Base-by-base conservation (phyloP, 2,888 invertebrate species). In the Tiliacea aurago region DNA sequence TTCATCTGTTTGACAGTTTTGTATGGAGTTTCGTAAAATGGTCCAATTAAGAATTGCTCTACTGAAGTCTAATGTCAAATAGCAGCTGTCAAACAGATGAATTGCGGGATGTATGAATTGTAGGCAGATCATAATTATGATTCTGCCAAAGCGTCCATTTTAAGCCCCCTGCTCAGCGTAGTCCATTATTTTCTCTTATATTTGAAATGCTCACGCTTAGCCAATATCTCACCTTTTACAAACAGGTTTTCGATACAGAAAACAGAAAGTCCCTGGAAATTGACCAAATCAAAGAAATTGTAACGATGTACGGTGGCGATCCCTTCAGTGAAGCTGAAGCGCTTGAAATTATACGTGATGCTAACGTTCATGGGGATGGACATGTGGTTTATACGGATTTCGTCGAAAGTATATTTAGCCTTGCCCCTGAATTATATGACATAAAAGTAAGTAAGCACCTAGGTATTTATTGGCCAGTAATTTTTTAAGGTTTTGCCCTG, bases 201-300 rank as follows among this genome's bases (percentile, higher is more conserved):
- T 65, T 37, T n/a, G 9, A 43, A 67, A 53, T 33, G 20, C 3
- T 41, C 1, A 9, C 18, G 4, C 6, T 49, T 43, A 23, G 28
- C n/a, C 11, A 28, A n/a, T 45, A 10, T 47, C 37, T 51, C 18
- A 28, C 10, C 10, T 62, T 55, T 63, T 49, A 1, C 11, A 11
- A 56, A 55, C 51, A 96, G 96, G 89, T 95, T 7, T 96, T 96
- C 76, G 96, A 96, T 87, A 94, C 94, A 43, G 96, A 96, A 87
- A 90, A 93, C 7, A 89, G 94, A 68, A 76, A 89, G 53, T 94
- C 91, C 84, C 78, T 96, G 43, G 95, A 94, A 69, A 78, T 93
- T 20, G 93, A 95, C 70, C 91, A 95, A 83, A 79, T 96, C 4
- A 83, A 86, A 84, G 64, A 75, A 2, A 92, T 95, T 49, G 90